Evolutionary conservation across 2,797 vertebrate genomes (phyloP).

Genomic region (Pseudochirops corinnae): DNA sequence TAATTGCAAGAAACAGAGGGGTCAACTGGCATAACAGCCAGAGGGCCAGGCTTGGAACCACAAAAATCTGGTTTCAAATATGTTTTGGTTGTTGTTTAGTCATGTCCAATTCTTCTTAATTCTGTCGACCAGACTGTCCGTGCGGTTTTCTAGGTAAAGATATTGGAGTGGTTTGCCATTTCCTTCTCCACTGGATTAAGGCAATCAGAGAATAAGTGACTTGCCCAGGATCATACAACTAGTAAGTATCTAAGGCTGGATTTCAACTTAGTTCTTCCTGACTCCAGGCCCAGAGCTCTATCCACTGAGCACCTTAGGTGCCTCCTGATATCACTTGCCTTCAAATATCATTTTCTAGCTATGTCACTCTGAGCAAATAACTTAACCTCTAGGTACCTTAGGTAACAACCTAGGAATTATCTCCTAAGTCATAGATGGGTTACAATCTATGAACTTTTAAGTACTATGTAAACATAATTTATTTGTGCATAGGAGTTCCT

Average conservation of each 20-base stretch:
- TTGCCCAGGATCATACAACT: not conserved
- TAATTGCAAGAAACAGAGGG: not conserved
- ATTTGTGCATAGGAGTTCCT: not conserved
- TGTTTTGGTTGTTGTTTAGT: not conserved
- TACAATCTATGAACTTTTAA: not conserved
- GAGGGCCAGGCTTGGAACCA: not conserved
- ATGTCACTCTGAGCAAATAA: not conserved
- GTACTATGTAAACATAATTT: not conserved
- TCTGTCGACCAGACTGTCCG: not conserved
- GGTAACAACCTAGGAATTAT: not conserved
- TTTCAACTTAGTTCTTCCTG: not conserved
- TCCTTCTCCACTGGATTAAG: not conserved
- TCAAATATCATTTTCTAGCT: not conserved
- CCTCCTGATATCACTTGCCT: not conserved
- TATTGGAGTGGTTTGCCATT: not conserved
- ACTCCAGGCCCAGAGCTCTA: not conserved
- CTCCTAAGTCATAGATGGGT: not conserved
- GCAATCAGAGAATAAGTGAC: not conserved
- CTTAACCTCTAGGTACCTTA: not conserved
- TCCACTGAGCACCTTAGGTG: not conserved
- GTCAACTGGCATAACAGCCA: not conserved
- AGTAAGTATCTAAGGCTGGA: not conserved
- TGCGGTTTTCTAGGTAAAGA: not conserved
- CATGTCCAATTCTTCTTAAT: not conserved
- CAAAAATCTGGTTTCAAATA: not conserved